Evolutionary conservation across 1,140 invertebrate species (phyloP).

Genomic region (Brachionus rubens): DNA sequence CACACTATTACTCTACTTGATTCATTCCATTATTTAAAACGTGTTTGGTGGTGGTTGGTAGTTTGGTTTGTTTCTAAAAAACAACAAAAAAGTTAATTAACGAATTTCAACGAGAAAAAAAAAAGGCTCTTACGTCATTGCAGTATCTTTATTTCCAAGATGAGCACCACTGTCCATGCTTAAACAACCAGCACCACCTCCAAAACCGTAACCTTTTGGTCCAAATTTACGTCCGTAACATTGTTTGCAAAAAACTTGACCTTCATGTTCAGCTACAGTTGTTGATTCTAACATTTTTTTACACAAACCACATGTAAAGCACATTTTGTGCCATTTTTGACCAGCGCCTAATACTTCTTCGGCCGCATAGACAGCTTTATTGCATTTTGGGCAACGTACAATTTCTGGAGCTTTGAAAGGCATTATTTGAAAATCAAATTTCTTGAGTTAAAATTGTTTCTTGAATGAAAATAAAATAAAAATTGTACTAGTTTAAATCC

Average conservation of each 20-base stretch:
- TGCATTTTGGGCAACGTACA: constrained; percentile 84
- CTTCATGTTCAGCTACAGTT: constrained; percentile 82
- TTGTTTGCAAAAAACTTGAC: constrained; percentile 85
- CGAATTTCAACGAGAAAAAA: not conserved
- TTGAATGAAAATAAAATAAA: too few species aligned
- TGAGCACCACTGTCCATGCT: constrained; percentile 72
- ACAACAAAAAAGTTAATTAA: not conserved
- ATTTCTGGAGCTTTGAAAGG: constrained; percentile 17
- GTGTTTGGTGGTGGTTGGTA: too few species aligned
- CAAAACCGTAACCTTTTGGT: constrained; percentile 92
- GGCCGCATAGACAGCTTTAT: constrained; percentile 95
- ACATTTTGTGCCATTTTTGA: constrained; percentile 96
- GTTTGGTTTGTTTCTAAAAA: too few species aligned
- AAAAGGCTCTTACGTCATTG: not conserved
- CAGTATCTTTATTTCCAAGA: constrained; percentile 51
- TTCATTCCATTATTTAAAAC: too few species aligned
- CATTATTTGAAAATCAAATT: too few species aligned
- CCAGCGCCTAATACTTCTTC: constrained; percentile 95
- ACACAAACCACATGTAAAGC: constrained; percentile 96
- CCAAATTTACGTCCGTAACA: constrained; percentile 89
- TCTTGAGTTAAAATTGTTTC: too few species aligned
- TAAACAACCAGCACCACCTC: constrained; percentile 90
- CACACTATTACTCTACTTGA: too few species aligned
- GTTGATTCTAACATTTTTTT: constrained; percentile 88
- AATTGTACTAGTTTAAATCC: too few species aligned